phyloP scores from a whole-genome alignment of 2,113 vertebrate genomes.

The Saccopteryx leptura region DNA sequence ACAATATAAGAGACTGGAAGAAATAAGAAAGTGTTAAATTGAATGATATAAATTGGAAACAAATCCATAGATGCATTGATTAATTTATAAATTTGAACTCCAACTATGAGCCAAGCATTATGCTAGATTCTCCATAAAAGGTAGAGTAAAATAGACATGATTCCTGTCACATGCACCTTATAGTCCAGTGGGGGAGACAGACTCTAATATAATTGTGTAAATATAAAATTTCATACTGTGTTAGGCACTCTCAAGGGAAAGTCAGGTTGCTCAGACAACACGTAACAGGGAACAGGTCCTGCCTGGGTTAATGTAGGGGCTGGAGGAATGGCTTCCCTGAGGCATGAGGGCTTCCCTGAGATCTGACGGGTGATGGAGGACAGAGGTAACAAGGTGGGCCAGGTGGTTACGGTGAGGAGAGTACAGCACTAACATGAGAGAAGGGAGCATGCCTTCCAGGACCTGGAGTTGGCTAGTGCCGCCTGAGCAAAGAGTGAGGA shows the following conservation, averaged over 20 bases:
- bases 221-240: not conserved
- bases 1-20: not conserved
- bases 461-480: not conserved
- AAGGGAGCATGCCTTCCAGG: not conserved
- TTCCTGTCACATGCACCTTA: not conserved
- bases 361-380: not conserved
- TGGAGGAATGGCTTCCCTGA: not conserved
- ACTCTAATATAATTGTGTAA: not conserved
- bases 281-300: not conserved
- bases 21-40: not conserved
- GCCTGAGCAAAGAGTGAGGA: not conserved
- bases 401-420: no score
- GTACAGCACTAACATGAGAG: fast-evolving
- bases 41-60: not conserved
- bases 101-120: not conserved
- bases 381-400: fast-evolving
- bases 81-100: not conserved
- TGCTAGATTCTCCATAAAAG: not conserved
- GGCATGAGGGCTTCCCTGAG: not conserved
- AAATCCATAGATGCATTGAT: not conserved
- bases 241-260: not conserved
- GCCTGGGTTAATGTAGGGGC: fast-evolving
- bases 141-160: not conserved
- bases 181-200: not conserved
- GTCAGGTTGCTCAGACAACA: not conserved